phyloP scores from a whole-genome alignment of 2,797 vertebrate genomes.

The Onychomys leucogaster region DNA sequence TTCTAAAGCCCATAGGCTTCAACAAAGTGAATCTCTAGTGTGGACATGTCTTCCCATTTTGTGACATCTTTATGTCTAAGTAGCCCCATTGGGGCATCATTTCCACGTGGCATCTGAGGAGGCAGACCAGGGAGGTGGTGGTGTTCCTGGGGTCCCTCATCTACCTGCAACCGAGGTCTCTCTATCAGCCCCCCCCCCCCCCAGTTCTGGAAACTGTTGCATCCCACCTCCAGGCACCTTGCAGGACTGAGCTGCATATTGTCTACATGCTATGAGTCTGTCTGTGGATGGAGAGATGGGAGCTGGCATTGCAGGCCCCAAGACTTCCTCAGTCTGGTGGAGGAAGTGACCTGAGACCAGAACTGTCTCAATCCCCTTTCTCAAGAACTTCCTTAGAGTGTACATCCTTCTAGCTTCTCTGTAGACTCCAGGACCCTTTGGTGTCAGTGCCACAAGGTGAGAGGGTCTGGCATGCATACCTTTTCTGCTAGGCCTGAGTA shows the following conservation, averaged over 20 bases:
- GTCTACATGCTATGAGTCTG: rapidly evolving
- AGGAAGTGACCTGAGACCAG: background rate
- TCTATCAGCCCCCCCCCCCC: rapidly evolving
- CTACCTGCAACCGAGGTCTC: background rate
- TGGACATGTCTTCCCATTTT: rapidly evolving
- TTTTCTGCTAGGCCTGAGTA: rapidly evolving
- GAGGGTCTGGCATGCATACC: background rate
- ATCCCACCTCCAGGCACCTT: rapidly evolving
- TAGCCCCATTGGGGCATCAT: rapidly evolving
- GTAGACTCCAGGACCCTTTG: background rate
- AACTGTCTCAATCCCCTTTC: background rate
- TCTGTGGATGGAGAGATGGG: too few species aligned
- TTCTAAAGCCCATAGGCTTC: background rate
- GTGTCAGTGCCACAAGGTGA: rapidly evolving
- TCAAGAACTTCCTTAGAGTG: background rate
- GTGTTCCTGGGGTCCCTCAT: background rate
- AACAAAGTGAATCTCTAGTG: rapidly evolving
- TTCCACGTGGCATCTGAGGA: background rate
- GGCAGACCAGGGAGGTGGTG: too few species aligned
- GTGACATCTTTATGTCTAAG: background rate
- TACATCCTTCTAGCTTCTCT: background rate
- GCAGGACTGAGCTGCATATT: background rate
- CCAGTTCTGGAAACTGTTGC: rapidly evolving
- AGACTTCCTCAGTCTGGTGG: background rate
- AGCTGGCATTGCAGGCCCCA: background rate